Conservation (phyloP, 92 coral and sea anemone genomes). For the Micromussa lordhowensis region DNA sequence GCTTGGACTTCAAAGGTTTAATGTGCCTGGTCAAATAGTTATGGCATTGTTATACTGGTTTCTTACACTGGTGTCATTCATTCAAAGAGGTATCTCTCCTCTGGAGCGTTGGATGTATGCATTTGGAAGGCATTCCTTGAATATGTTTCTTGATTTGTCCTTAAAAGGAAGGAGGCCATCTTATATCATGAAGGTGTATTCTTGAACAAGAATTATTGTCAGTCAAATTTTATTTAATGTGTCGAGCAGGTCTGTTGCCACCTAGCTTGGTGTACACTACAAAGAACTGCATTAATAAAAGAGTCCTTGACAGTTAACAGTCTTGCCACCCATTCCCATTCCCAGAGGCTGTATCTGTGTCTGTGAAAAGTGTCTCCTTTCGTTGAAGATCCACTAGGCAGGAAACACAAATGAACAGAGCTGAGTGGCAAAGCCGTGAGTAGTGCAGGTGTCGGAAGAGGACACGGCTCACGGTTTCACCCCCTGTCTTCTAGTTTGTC, state of each 20-base stretch:
- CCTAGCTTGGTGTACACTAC: not conserved
- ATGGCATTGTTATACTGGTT: constrained; percentile 24
- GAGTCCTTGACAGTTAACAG: too few species aligned
- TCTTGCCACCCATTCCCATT: too few species aligned
- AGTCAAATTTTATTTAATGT: too few species aligned
- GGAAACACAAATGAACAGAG: too few species aligned
- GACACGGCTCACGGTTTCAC: too few species aligned
- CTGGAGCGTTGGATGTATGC: constrained; percentile 37
- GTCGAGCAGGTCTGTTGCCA: not conserved
- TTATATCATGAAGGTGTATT: constrained; percentile 20
- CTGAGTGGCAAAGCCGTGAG: too few species aligned
- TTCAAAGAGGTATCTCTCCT: constrained; percentile 26
- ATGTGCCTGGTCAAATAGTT: not conserved
- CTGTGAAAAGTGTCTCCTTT: too few species aligned
- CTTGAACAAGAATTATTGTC: not conserved
- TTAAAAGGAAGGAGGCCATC: constrained; percentile 22
- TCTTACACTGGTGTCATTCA: constrained; percentile 2
- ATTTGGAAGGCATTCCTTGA: constrained; percentile 34
- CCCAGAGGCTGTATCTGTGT: too few species aligned
- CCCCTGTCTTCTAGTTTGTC: too few species aligned
- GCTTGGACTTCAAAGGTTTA: constrained; percentile 38
- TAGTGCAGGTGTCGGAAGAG: too few species aligned
- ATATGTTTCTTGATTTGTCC: constrained; percentile 17
- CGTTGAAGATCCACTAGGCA: too few species aligned
- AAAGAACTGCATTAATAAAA: too few species aligned